Evolutionary conservation across 1,140 invertebrate genomes (phyloP), one percentile per base, ranked within the genome.

Genomic region (Caenorhabditis remanei): DNA sequence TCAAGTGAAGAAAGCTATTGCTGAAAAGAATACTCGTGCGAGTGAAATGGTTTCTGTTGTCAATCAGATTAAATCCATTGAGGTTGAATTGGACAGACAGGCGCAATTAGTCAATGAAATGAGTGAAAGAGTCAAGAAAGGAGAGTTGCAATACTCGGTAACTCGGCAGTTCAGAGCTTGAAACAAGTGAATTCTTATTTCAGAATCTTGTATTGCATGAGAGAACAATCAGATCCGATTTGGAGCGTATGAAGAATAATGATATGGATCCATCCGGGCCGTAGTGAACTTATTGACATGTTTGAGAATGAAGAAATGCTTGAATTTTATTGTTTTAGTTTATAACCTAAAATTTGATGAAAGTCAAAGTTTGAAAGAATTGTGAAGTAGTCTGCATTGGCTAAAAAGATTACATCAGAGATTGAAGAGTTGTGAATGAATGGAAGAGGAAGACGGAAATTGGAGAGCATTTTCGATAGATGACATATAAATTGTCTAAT

Each of bases 141-240:
- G 71, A 24, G 71, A 79, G n/a, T 9, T 79, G 19, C 71, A 79
- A 79, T 79, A 79, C 13, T 79, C 71, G 71, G 71, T 79, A 21
- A 46, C 5, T 46, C 3, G 40, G 7, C 0, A 46, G 3, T 48
- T 46, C 4, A 21, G 46, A 40, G 13, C 41, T 71, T 14, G 46
- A 65, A 41, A 14, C 8, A 40, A 40, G 48, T 19, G 16, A 46
- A 19, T 32, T 46, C 43, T 46, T 63, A 32, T 79, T 50, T 24
- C 71, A 79, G 71, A 79, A 79, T 79, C 71, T 79, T 21, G 71
- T 79, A n/a, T 53, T 79, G 71, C 71, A 50, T 32, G 71, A 79
- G 46, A 13, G 71, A 53, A 79, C 6, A 24, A 7, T 79, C 2
- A 43, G 71, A 24, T n/a, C 46, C 11, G 71, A 79, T 19, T 14